Base-by-base conservation (phyloP, 1,140 invertebrate genomes). In the Antheraea pernyi region DNA sequence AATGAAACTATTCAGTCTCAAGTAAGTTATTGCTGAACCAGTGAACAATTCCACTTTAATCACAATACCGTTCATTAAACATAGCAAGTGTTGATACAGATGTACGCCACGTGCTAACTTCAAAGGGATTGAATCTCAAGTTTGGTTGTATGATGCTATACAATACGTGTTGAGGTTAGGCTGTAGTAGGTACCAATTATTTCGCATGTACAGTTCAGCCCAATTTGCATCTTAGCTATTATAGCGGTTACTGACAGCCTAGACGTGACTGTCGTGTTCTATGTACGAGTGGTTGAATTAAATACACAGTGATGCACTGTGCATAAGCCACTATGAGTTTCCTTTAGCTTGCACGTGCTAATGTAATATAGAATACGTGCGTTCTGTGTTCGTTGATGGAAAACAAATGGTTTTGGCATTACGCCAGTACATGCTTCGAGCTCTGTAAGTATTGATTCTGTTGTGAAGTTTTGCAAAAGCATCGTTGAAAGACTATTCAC, bases 161-260 rank as follows among this genome's bases (percentile, higher is more conserved):
- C 18, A 22, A 22, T 61, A 16, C 19, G 10, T 30, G 60, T 30
- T 36, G 60, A 36, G 67, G 74, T 76, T 66, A 59, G 68, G 58
- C 59, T 68, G 71, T 70, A 74, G 65, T 78, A 72, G 74, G 46
- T 16, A 53, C 46, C 78, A 72, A 78, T 80, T 73, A 78, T 75
- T 73, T 73, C 72, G 71, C 64, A 59, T 65, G 30, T 66, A 76
- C 69, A 72, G 75, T 77, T 64, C 66, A 42, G 36, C 68, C 71
- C 69, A 69, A 78, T 80, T 80, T 78, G 72, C 72, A 80, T 80
- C 71, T 72, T 74, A 77, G 75, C 69, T 42, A 73, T 71, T 70
- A 65, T 65, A 73, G 75, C 65, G 69, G 66, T 68, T 68, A 71
- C 69, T 74, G 75, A 77, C 75, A 75, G 68, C 70, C 65, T 64